These are phyloP conservation scores for Drosophila tropicalis DNA, from an alignment of 1,140 invertebrate species.

Conservation along the genomic window DNA sequence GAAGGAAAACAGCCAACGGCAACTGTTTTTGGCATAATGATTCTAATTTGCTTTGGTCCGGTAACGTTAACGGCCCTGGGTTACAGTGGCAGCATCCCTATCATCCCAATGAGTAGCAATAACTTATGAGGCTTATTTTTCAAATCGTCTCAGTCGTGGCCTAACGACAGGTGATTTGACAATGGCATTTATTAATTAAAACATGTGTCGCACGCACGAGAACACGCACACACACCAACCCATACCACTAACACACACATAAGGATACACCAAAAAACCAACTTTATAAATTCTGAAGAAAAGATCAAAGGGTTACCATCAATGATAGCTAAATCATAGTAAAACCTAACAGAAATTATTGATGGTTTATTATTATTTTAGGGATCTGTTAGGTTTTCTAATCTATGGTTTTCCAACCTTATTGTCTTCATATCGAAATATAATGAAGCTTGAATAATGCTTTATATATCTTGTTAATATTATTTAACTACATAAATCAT, in stretches of 20 bases:
- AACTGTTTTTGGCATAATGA: conserved; percentile 71
- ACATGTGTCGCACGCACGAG: conserved; percentile 70
- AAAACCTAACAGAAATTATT: no score
- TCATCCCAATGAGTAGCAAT: conserved; percentile 29
- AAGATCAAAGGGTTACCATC: conserved; percentile 3
- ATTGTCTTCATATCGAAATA: no score
- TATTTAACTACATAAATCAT: no score
- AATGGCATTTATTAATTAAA: conserved; percentile 81
- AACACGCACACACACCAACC: conserved; percentile 24
- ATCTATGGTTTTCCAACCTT: no score
- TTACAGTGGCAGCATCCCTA: conserved; percentile 12
- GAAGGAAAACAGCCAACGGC: conserved; percentile 29
- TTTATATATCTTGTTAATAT: no score
- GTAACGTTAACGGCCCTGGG: conserved; percentile 1
- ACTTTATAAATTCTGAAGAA: no score
- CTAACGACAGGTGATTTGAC: conserved; percentile 75
- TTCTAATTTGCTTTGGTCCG: conserved; percentile 62
- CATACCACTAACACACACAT: neutral
- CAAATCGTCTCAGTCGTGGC: conserved; percentile 45
- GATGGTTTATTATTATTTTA: no score
- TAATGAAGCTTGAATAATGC: no score
- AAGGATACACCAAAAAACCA: neutral
- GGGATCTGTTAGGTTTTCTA: no score
- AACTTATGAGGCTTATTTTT: conserved; percentile 72
- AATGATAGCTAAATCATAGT: no score